A percentile compares a stretch with the other conserved stretches of the same genome.
Evolutionary conservation across 2,113 vertebrate species (phyloP).

Genomic region (Mirza zaza): DNA sequence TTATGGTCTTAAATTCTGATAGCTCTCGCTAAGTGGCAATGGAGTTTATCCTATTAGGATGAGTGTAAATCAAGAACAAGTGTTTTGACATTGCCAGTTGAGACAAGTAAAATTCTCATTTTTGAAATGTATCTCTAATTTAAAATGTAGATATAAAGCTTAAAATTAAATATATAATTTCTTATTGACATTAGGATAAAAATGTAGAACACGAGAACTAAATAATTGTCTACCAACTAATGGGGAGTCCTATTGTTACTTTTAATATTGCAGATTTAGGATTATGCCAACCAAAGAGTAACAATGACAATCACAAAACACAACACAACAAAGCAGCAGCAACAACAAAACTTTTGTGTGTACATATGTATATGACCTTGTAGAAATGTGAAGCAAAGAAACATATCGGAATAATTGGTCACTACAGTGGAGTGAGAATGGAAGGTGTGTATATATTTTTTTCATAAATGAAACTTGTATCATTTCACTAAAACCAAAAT

Average conservation of each 20-base stretch:
- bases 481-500: neutral
- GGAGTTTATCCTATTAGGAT: neutral
- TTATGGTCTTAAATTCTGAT: neutral
- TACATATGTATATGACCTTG: neutral
- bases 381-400: neutral
- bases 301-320: neutral
- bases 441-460: neutral
- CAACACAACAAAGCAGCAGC: neutral
- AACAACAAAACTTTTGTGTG: neutral
- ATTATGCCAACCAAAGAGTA: neutral
- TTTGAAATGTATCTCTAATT: neutral
- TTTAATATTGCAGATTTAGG: neutral
- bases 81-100: neutral
- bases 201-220: neutral
- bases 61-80: neutral
- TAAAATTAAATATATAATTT: neutral
- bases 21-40: neutral
- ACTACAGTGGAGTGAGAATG: neutral
- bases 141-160: neutral
- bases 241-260: neutral
- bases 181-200: neutral
- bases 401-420: neutral
- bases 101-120: neutral
- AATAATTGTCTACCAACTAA: neutral
- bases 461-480: neutral